These are phyloP conservation scores for Rutilus rutilus DNA, from an alignment of 2,113 vertebrate genomes.

Conservation along the genomic window DNA sequence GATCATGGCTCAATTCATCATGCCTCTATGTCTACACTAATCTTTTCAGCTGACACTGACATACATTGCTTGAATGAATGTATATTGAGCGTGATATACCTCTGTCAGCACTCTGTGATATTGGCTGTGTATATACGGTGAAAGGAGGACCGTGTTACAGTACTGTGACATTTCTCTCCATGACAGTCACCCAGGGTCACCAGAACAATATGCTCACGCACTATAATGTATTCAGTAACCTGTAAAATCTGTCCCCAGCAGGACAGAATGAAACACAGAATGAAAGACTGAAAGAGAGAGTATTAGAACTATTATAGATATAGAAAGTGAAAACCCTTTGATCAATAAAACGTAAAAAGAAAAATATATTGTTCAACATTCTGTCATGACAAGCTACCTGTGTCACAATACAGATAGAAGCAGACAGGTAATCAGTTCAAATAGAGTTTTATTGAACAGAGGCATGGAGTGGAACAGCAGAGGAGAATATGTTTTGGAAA, in stretches of 20 bases:
- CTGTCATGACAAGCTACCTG: background rate
- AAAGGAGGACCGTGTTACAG: background rate
- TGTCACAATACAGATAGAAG: too few relatives aligned
- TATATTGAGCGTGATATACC: background rate
- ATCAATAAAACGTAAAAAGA: slow-evolving; percentile 13
- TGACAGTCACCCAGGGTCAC: slow-evolving; percentile 22
- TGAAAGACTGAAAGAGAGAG: background rate
- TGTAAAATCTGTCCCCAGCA: slow-evolving; percentile 12
- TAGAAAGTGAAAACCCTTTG: background rate
- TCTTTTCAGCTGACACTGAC: slow-evolving; percentile 15
- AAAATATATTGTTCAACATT: background rate
- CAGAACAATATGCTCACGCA: background rate
- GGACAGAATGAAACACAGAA: background rate
- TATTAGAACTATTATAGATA: too few relatives aligned
- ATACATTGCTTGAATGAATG: background rate
- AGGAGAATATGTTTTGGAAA: too few relatives aligned
- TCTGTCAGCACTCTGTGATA: background rate
- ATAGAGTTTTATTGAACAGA: too few relatives aligned
- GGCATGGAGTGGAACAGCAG: too few relatives aligned
- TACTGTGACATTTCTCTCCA: slow-evolving; percentile 17
- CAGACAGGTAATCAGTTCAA: too few relatives aligned
- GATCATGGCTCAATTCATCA: background rate
- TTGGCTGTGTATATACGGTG: background rate
- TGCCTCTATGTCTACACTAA: background rate
- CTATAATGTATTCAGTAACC: slow-evolving; percentile 29